Evolutionary conservation across 2,113 vertebrate genomes (phyloP).

Genomic region (Ammodytes dubius): DNA sequence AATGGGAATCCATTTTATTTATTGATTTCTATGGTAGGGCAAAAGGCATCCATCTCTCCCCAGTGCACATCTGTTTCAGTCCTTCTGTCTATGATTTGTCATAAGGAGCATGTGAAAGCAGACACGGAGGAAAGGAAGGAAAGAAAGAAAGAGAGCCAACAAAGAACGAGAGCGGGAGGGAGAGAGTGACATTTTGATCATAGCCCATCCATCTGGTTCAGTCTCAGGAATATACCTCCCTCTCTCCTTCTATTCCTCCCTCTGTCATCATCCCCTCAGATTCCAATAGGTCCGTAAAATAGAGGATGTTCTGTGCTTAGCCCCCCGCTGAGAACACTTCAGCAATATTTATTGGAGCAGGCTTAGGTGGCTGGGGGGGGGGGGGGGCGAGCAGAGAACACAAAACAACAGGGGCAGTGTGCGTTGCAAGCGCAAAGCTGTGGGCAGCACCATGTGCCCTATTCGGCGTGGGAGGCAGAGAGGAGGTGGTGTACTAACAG

Average conservation of each 20-base stretch:
- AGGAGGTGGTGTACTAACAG: constrained; percentile 75
- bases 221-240: constrained; percentile 31
- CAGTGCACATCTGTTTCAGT: constrained; percentile 8
- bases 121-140: constrained; percentile 28
- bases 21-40: constrained; percentile 47
- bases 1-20: constrained; percentile 58
- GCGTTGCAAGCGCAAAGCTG: constrained; percentile 53
- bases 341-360: constrained; percentile 72
- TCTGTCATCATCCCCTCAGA: constrained; percentile 60
- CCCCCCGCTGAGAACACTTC: constrained; percentile 68
- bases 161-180: constrained; percentile 21
- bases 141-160: constrained; percentile 11
- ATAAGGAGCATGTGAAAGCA: constrained; percentile 42
- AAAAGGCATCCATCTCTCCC: constrained; percentile 18
- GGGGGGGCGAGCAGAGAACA: constrained; percentile 53
- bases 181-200: constrained; percentile 47
- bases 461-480: constrained; percentile 65
- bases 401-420: constrained; percentile 70
- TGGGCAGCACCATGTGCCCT: constrained; percentile 67
- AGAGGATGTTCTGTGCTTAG: constrained; percentile 77
- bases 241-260: constrained; percentile 16
- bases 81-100: constrained; percentile 53
- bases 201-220: constrained; percentile 55
- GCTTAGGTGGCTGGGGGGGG: constrained; percentile 61
- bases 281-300: constrained; percentile 71